These are phyloP conservation scores for Drosophila takahashii DNA, from an alignment of 1,140 invertebrate genomes.

Conservation along the genomic window DNA sequence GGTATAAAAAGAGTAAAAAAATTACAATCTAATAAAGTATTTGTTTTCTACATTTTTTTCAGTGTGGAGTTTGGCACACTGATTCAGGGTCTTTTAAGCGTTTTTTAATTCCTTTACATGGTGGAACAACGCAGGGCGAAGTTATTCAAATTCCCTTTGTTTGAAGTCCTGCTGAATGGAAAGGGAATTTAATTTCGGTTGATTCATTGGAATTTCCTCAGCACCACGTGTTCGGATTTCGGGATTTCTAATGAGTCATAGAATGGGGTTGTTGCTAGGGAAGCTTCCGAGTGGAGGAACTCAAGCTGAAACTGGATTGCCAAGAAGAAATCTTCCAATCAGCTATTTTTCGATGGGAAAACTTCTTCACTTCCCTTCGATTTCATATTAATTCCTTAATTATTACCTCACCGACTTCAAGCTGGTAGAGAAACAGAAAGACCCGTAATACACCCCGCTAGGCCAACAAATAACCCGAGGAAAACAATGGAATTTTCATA, in stretches of 20 bases:
- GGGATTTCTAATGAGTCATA: slow-evolving; percentile 44
- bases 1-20: no score
- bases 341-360: neutral
- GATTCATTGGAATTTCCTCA: slow-evolving; percentile 35
- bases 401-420: slow-evolving; percentile 55
- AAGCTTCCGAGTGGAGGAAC: slow-evolving; percentile 45
- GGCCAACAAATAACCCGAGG: slow-evolving; percentile 30
- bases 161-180: slow-evolving; percentile 32
- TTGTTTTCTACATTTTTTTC: neutral
- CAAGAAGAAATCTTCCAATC: slow-evolving; percentile 35
- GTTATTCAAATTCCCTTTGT: slow-evolving; percentile 69
- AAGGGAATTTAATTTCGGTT: slow-evolving; percentile 38
- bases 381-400: slow-evolving; percentile 56
- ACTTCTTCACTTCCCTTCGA: slow-evolving; percentile 3
- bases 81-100: slow-evolving; percentile 56
- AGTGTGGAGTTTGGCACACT: slow-evolving; percentile 13
- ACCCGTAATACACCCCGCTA: slow-evolving; percentile 30
- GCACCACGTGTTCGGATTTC: slow-evolving; percentile 26
- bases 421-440: slow-evolving; percentile 17
- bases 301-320: slow-evolving; percentile 28
- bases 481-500: slow-evolving; percentile 73
- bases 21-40: neutral
- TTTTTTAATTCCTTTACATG: slow-evolving; percentile 80
- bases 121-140: slow-evolving; percentile 28
- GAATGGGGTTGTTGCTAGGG: slow-evolving; percentile 38